These are phyloP conservation scores for Nomada ferruginata DNA, from an alignment of 2,888 invertebrate species.

Conservation along the genomic window DNA sequence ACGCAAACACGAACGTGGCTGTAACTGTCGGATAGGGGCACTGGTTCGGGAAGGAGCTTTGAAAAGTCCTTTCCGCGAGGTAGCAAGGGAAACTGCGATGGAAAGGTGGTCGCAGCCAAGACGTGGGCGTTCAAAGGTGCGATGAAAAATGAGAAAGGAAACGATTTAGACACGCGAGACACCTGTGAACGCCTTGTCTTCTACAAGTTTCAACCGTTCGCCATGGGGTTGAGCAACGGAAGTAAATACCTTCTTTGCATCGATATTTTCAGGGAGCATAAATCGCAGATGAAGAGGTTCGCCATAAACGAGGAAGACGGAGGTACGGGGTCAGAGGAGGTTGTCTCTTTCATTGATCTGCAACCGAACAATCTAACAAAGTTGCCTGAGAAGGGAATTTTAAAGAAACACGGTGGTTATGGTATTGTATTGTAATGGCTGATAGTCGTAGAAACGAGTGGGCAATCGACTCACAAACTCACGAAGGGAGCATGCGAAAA, in stretches of 20 bases:
- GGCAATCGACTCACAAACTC: conserved; percentile 90
- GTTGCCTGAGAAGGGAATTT: conserved; percentile 95
- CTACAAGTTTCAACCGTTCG: neutral
- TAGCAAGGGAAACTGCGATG: neutral
- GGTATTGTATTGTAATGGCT: conserved; percentile 90
- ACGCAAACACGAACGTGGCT: conserved; percentile 22
- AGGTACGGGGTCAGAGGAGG: conserved; percentile 90
- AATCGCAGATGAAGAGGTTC: conserved; percentile 91
- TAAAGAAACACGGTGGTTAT: conserved; percentile 93
- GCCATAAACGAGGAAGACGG: conserved; percentile 86
- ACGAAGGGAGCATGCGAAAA: conserved; percentile 85
- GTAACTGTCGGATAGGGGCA: neutral
- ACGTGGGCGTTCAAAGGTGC: conserved; percentile 31
- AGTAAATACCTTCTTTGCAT: conserved; percentile 15
- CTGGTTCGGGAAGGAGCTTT: conserved; percentile 15
- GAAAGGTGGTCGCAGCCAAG: neutral
- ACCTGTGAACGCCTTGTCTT: conserved; percentile 24
- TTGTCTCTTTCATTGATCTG: conserved; percentile 92
- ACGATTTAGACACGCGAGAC: neutral
- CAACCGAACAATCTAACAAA: conserved; percentile 90
- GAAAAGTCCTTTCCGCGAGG: neutral
- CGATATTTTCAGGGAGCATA: conserved; percentile 89
- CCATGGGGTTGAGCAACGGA: neutral
- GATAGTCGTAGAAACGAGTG: conserved; percentile 88
- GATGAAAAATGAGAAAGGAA: neutral